Base-by-base conservation (phyloP, 2,113 vertebrate species). In the Sinocyclocheilus anshuiensis region DNA sequence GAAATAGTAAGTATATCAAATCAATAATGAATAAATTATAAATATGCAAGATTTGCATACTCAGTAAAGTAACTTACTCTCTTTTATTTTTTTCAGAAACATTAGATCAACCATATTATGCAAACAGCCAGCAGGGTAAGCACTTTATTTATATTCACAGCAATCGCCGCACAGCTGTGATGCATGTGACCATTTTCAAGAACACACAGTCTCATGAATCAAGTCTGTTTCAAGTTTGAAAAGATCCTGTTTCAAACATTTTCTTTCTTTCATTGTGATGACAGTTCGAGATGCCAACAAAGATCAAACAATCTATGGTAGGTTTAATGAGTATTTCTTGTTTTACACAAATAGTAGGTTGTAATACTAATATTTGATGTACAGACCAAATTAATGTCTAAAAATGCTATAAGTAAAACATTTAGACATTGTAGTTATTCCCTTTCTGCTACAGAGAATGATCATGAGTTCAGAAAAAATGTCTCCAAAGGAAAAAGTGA, bases 41-140 rank as follows among this genome's bases (percentile, higher is more conserved):
- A 75, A 24, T 50, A 53, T 8, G 12, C 24, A 61, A 5, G 4
- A 1, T n/a, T 22, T 74, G n/a, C 26, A 39, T 36, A 29, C 16
- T 84, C 24, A 20, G 48, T 42, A 6, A 77, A 55, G 2, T 82
- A 22, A 67, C 16, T 36, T 16, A 26, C n/a, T 59, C 1, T 24
- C 13, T 75, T 50, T 57, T 74, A 61, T 84, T 15, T 57, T 75
- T 84, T 74, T 11, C 33, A 87, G 74, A 81, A 75, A 8, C 45
- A 67, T 81, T 29, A 77, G 39, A 85, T 55, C 16, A 80, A n/a
- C n/a, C 1, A 36, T 16, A 45, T 15, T 87, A 87, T 85, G 77
- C 45, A 67, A 87, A 87, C 59, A 67, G 29, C 6, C 45, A 67
- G 9, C 57, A 45, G 53, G 78, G 86, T 87, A 81, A 81, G 83